Evolutionary conservation across 2,888 invertebrate genomes (phyloP).

Genomic region (Alloscopus bannaensis): DNA sequence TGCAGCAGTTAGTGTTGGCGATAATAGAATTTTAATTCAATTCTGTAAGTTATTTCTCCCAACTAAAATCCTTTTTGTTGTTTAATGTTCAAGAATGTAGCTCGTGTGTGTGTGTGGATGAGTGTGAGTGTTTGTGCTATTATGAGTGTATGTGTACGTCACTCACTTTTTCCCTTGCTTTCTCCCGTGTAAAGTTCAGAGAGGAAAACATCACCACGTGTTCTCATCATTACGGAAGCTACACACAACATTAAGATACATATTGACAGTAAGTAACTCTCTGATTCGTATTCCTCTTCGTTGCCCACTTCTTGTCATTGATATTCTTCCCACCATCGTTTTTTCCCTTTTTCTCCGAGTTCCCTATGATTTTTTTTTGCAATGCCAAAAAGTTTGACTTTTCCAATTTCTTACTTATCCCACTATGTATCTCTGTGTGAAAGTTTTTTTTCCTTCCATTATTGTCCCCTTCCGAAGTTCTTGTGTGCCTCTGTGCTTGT

Average conservation of each 20-base stretch:
- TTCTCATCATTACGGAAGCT: slow-evolving; percentile 37
- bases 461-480: background rate
- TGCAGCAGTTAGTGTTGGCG: slow-evolving; percentile 24
- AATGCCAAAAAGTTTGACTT: slow-evolving; percentile 47
- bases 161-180: background rate
- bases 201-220: slow-evolving; percentile 27
- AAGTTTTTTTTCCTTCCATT: background rate
- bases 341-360: slow-evolving; percentile 24
- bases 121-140: background rate
- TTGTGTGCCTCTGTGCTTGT: background rate
- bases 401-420: slow-evolving; percentile 46
- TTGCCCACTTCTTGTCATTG: slow-evolving; percentile 52
- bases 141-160: background rate
- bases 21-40: slow-evolving; percentile 31
- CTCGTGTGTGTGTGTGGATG: slow-evolving; percentile 13
- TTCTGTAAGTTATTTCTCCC: slow-evolving; percentile 41
- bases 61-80: no score
- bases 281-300: slow-evolving; percentile 19
- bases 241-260: slow-evolving; percentile 41
- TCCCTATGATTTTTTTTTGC: slow-evolving; percentile 35
- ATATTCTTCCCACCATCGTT: slow-evolving; percentile 57
- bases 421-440: background rate
- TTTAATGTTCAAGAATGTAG: no score
- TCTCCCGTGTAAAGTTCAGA: background rate
- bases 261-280: slow-evolving; percentile 48